phyloP scores from a whole-genome alignment of 2,888 invertebrate genomes.

The Microctonus hyperodae region DNA sequence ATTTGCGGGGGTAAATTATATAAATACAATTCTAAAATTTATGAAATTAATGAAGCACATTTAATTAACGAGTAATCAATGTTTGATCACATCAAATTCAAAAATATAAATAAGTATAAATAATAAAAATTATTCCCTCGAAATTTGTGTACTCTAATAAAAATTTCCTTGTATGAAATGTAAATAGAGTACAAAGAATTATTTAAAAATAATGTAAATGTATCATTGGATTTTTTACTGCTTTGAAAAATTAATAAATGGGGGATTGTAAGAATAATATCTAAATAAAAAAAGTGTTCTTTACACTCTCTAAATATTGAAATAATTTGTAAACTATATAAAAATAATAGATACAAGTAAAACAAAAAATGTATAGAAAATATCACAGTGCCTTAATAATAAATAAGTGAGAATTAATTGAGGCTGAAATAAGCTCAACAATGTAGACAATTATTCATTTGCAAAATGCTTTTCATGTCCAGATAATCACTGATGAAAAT shows the following conservation, averaged over 20 bases:
- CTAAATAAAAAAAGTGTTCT: not conserved
- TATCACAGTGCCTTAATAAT: conserved; percentile 46
- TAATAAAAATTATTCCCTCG: not conserved
- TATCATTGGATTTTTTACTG: not conserved
- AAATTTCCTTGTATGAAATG: not conserved
- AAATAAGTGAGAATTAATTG: conserved; percentile 41
- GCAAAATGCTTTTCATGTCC: conserved; percentile 26
- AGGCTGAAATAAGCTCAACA: conserved; percentile 19
- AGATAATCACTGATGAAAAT: conserved; percentile 17
- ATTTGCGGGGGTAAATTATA: not conserved
- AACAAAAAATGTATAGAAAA: conserved; percentile 39
- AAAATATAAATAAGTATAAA: not conserved
- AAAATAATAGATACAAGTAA: not conserved
- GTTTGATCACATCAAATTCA: not conserved
- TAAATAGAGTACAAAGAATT: not conserved
- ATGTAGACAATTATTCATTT: conserved; percentile 24
- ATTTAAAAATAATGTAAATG: not conserved
- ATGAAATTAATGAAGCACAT: not conserved
- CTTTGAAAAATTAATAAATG: not conserved
- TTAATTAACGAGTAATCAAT: not conserved
- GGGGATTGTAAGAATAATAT: not conserved
- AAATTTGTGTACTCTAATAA: not conserved
- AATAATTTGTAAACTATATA: not conserved
- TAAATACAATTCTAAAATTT: not conserved
- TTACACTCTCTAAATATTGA: not conserved